Evolutionary conservation across 2,888 invertebrate genomes (phyloP).

Genomic region (Volucella bombylans): DNA sequence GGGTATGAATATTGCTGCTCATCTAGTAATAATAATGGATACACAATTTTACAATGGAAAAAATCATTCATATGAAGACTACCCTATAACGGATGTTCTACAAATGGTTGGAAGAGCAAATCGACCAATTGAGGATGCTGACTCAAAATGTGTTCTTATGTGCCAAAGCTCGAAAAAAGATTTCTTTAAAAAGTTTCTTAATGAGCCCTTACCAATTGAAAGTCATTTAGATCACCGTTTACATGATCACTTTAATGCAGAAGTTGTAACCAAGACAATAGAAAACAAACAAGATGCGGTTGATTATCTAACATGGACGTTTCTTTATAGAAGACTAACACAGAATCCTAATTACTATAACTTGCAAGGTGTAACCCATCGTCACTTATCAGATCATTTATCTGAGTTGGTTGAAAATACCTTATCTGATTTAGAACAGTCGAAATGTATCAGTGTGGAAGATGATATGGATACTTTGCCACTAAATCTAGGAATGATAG

Average conservation of each 20-base stretch:
- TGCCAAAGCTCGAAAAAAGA: conserved; percentile 99
- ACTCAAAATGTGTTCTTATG: conserved; percentile 97
- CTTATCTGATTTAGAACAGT: conserved; percentile 95
- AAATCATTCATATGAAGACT: conserved; percentile 95
- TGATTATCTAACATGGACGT: conserved; percentile 99
- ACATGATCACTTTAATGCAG: conserved; percentile 99
- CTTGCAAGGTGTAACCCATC: conserved; percentile 97
- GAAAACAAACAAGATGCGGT: conserved; percentile 99
- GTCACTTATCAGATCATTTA: conserved; percentile 98
- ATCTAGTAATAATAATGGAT: conserved; percentile 98
- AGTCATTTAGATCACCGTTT: conserved; percentile 98
- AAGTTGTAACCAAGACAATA: conserved; percentile 99
- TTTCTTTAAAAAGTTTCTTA: conserved; percentile 98
- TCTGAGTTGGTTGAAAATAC: conserved; percentile 99
- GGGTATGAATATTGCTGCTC: conserved; percentile 94
- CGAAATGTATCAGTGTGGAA: conserved; percentile 98
- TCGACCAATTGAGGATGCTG: conserved; percentile 94
- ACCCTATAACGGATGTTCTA: conserved; percentile 97
- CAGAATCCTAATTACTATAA: conserved; percentile 99
- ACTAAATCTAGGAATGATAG: conserved; percentile 99
- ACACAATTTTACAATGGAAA: conserved; percentile 95
- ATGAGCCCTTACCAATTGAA: conserved; percentile 98
- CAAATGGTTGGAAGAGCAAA: conserved; percentile 99
- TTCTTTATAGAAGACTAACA: conserved; percentile 96
- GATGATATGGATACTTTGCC: conserved; percentile 99